Evolutionary conservation across 2,113 vertebrate species (phyloP).

Genomic region (Stegostoma tigrinum): DNA sequence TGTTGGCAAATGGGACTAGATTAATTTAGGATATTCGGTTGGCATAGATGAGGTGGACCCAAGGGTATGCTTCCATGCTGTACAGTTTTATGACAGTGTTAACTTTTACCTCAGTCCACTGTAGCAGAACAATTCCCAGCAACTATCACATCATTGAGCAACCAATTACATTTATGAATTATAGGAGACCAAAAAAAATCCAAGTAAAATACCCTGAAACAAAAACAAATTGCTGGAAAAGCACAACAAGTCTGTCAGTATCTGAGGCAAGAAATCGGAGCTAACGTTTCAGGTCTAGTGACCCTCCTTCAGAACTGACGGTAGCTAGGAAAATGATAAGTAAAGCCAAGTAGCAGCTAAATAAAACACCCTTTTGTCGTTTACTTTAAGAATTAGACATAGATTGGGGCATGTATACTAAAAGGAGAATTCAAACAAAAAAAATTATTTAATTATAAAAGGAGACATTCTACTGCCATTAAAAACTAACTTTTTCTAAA

Average conservation of each 20-base stretch:
- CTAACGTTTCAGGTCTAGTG: too few species aligned
- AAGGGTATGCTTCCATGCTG: too few species aligned
- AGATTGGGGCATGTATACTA: not conserved
- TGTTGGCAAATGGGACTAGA: too few species aligned
- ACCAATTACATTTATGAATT: not conserved
- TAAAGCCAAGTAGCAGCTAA: too few species aligned
- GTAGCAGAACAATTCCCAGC: not conserved
- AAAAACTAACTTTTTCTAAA: too few species aligned
- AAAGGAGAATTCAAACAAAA: not conserved
- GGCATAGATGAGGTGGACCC: too few species aligned
- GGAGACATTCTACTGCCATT: not conserved
- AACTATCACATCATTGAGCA: not conserved
- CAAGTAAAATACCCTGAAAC: not conserved
- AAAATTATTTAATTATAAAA: not conserved
- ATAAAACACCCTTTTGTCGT: not conserved
- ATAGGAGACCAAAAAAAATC: not conserved
- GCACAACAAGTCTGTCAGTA: too few species aligned
- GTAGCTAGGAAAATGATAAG: too few species aligned
- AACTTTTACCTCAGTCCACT: not conserved
- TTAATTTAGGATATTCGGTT: too few species aligned
- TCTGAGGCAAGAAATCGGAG: too few species aligned
- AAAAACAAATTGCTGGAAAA: too few species aligned
- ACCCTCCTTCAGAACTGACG: too few species aligned
- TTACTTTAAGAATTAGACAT: not conserved
- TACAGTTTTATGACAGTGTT: not conserved